Evolutionary conservation across 1,140 invertebrate genomes (phyloP), one percentile per base, ranked within the genome.

Genomic region (Drosophila parabipectinata): DNA sequence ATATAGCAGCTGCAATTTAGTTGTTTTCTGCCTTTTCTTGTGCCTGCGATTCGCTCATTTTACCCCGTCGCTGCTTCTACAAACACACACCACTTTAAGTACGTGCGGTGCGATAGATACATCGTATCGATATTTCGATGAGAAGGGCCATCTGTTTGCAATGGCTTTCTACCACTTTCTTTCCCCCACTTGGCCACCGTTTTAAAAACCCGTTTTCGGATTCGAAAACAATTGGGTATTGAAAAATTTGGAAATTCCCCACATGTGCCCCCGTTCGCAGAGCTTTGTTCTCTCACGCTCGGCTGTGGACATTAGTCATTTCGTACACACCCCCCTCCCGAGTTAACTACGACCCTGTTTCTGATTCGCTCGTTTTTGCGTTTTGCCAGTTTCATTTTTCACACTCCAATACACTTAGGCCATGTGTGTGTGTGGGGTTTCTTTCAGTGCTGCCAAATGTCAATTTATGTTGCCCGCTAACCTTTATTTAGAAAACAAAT

Each of bases 1-100:
- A 82, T 73, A 83, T 83, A 83, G 79, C 79, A 83, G 79, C 79
- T 83, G 79, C 79, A 83, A 83, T 79, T 83, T 83, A 76, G 76
- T 68, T 82, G 79, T 78, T 81, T 64, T 71, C 44, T 68, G 66
- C 39, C 63, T 74, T 59, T 72, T 47, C 60, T 77, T 74, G 75
- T 82, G 75, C 62, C 63, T 66, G 63, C 34, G 59, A 64, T 82
- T 83, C 80, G 80, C 71, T 83, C 67, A 84, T 83, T 83, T 79
- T 83, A 84, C 79, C 80, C 79, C 41, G 41, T 67, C 47, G 32
- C 45, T 24, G n/a, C 12, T 37, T n/a, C 10, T 10, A 41, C 41
- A 18, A 44, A 53, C 55, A 59, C 50, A 66, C 62, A 52, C 68
- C 44, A 47, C 44, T 47, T 10, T 47, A 47, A 3, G 18, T 47